These are phyloP conservation scores for Chloroceryle aenea DNA, from an alignment of 2,113 vertebrate genomes.

Conservation along the genomic window DNA sequence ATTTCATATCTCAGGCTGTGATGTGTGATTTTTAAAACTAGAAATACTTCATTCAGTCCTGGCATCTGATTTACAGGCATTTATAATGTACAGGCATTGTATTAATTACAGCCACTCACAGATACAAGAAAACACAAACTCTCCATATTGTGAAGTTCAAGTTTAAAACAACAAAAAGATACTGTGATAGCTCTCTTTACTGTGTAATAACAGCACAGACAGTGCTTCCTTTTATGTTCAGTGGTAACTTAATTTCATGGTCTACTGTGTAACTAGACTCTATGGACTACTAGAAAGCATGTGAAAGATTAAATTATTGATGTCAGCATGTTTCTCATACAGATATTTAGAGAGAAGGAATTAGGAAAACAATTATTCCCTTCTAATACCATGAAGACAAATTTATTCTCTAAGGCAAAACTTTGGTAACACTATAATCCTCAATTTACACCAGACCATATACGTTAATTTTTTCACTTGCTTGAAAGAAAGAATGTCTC, in stretches of 20 bases:
- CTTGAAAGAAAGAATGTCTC: neutral
- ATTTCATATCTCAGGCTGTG: neutral
- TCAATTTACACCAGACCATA: neutral
- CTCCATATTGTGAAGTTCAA: neutral
- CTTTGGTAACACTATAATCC: neutral
- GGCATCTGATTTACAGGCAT: neutral
- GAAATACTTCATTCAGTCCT: neutral
- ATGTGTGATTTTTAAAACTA: neutral
- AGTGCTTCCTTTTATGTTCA: neutral
- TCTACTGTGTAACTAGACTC: constrained; percentile 2
- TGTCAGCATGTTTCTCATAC: neutral
- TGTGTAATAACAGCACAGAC: neutral
- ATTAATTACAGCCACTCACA: neutral
- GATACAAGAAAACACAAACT: neutral
- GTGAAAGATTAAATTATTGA: neutral
- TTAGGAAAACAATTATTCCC: neutral
- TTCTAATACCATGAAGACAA: neutral
- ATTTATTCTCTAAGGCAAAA: neutral
- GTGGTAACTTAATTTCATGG: constrained; percentile 27
- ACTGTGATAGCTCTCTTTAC: neutral
- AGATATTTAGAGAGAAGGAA: neutral
- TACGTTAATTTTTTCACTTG: neutral
- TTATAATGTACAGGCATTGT: neutral
- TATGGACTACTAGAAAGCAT: neutral
- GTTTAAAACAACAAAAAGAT: neutral